Percentiles rank a stretch among this genome's conserved stretches.
Conservation (phyloP, 1,140 invertebrate genomes). For the Drosophila repletoides region DNA sequence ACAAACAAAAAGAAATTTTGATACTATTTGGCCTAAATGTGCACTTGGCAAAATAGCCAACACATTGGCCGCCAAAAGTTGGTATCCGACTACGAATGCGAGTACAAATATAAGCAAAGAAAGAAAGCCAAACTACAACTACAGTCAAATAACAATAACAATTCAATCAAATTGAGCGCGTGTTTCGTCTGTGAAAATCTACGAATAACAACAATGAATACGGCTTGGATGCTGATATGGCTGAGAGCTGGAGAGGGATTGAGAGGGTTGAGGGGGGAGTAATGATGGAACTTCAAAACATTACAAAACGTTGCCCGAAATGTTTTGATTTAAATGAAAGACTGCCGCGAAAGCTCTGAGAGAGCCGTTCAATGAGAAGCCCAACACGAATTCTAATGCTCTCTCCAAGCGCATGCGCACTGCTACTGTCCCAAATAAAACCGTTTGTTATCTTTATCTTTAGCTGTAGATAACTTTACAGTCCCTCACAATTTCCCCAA, state of each 20-base stretch:
- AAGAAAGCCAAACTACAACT: conserved; percentile 5
- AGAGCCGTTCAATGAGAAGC: background rate
- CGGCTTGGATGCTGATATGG: background rate
- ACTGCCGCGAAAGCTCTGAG: background rate
- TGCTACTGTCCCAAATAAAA: conserved; percentile 45
- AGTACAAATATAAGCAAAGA: conserved; percentile 33
- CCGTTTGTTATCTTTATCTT: conserved; percentile 44
- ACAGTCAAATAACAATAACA: conserved; percentile 70
- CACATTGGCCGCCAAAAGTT: conserved; percentile 38
- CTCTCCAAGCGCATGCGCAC: conserved; percentile 34
- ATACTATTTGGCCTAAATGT: conserved; percentile 61
- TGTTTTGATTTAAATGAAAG: conserved; percentile 66
- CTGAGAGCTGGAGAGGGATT: too few species aligned
- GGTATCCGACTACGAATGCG: too few species aligned
- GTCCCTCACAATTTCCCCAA: background rate
- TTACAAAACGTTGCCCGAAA: conserved; percentile 17
- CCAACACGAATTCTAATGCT: background rate
- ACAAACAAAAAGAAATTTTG: background rate
- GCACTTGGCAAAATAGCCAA: conserved; percentile 57
- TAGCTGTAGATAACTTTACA: background rate
- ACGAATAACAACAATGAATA: conserved; percentile 9
- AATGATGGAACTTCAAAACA: conserved; percentile 23
- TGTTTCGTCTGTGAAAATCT: conserved; percentile 62
- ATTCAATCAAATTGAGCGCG: conserved; percentile 73
- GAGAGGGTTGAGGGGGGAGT: background rate